Evolutionary conservation across 2,888 invertebrate genomes (phyloP), one percentile per base, ranked within the genome.

Genomic region (Lepas anatifera): DNA sequence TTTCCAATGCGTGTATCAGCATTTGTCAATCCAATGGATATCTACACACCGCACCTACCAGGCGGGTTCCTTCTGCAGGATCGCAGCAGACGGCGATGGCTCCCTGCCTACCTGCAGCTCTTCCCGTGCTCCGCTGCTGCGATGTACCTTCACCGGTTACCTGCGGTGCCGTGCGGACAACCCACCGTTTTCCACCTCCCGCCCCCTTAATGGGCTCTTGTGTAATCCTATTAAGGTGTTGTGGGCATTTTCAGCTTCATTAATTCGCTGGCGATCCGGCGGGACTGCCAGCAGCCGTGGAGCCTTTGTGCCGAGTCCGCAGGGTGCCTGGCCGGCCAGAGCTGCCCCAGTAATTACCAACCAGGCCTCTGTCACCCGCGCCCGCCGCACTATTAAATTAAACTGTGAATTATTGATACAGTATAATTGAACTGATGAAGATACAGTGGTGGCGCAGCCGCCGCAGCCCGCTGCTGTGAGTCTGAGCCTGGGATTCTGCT

Each of bases 151-250:
- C n/a, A n/a, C n/a, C n/a, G n/a, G n/a, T n/a, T n/a, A n/a, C n/a
- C n/a, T n/a, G n/a, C n/a, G n/a, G n/a, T n/a, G n/a, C n/a, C n/a
- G n/a, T n/a, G n/a, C n/a, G n/a, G n/a, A n/a, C n/a, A n/a, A n/a
- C n/a, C n/a, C n/a, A n/a, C n/a, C 52, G 52, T 29, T 52, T 27
- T 52, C 52, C 3, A 32, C 7, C 18, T 35, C 58, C 58, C 32
- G 32, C 58, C 58, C 58, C 58, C 35, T 52, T 58, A 58, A 58
- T 58, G 58, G 58, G 58, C 58, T 58, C 58, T 58, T 58, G 58
- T 58, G 58, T 58, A 58, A 58, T 58, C 58, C 58, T 58, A 58
- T 58, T 58, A 58, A 6, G 22, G 32, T n/a, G 10, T 35, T 58
- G 58, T 58, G 58, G 35, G 22, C 58, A 58, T 58, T 58, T 58